Evolutionary conservation across 2,113 vertebrate species (phyloP).

Genomic region (Aegithalos caudatus): DNA sequence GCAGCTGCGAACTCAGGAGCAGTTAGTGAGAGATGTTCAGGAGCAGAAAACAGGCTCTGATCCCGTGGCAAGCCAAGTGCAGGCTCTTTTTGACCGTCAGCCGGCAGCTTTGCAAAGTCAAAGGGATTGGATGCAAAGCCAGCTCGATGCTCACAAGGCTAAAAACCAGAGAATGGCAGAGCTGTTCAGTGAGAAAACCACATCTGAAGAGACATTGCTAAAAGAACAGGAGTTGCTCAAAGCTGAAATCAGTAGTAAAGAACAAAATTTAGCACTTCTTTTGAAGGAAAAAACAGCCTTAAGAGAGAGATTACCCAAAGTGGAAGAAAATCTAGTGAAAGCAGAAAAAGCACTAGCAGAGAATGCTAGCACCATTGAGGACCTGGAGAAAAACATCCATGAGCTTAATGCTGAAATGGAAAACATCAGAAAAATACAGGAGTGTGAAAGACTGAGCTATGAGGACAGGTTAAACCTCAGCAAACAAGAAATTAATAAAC

Average conservation of each 20-base stretch:
- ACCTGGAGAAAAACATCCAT: conserved; percentile 60
- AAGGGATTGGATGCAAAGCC: conserved; percentile 53
- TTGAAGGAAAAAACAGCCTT: conserved; percentile 70
- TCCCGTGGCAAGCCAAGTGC: conserved; percentile 35
- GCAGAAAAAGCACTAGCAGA: conserved; percentile 46
- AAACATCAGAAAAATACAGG: conserved; percentile 69
- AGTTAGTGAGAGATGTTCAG: conserved; percentile 64
- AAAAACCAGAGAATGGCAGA: conserved; percentile 45
- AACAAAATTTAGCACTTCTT: conserved; percentile 37
- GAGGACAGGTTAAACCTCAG: conserved; percentile 73
- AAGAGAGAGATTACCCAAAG: conserved; percentile 55
- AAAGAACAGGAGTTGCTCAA: conserved; percentile 60
- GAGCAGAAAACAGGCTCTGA: conserved; percentile 60
- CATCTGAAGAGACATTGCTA: conserved; percentile 27
- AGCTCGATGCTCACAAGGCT: conserved; percentile 60
- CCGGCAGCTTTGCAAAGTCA: conserved; percentile 52
- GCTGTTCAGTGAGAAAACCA: conserved; percentile 60
- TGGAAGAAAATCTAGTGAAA: conserved; percentile 58
- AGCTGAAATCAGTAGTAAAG: conserved; percentile 60
- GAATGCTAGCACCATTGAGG: conserved; percentile 21
- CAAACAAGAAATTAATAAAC: conserved; percentile 65
- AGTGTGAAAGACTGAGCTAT: conserved; percentile 74
- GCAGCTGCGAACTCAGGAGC: conserved; percentile 67
- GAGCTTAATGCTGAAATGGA: conserved; percentile 68
- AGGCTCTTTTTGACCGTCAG: conserved; percentile 50